Base-by-base conservation (phyloP, 1,140 invertebrate species). In the Drosophila arawakana region DNA sequence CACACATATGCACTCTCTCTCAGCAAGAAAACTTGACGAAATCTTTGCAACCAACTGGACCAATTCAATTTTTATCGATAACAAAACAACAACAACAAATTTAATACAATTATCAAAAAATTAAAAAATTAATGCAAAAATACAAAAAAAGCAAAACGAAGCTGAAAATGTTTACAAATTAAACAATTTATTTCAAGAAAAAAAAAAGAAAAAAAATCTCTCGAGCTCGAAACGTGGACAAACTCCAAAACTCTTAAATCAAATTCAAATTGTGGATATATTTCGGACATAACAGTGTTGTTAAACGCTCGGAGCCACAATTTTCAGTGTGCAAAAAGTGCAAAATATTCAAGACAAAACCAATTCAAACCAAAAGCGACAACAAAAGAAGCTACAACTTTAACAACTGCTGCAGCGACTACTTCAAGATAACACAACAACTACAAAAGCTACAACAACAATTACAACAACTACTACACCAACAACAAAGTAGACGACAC, bases 11-110 rank as follows among this genome's bases (percentile, higher is more conserved):
- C 54, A 18, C 37, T 37, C 30, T 47, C 44, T 70, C 55, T 50
- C 21, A 72, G 50, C 43, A 78, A 18, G 52, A 59, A 76, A 37
- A 63, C 54, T 71, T 73, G 61, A 67, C 62, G 68, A 76, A 81
- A 66, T 66, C 71, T 68, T 67, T 67, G 71, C 69, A 78, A 90
- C 78, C 78, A 85, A 90, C 84, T 89, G 86, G 81, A 90, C 85
- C 86, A 90, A 90, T 81, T 81, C 90, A 78, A 82, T 74, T 66
- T 90, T 90, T 81, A 88, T 88, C 80, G 80, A 81, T 76, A 62
- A 70, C 50, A 75, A 54, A 62, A 70, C 50, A 75, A 54, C 50
- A 50, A 62, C 49, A 15, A 15, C 61, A 69, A 55, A 68, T 35
- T 35, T 46, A 55, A 57, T 35, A 50, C 3, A 63, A 41, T 11